Evolutionary conservation across 2,113 vertebrate genomes (phyloP), one percentile per base, ranked within the genome.

Genomic region (Chionodraco myersi): DNA sequence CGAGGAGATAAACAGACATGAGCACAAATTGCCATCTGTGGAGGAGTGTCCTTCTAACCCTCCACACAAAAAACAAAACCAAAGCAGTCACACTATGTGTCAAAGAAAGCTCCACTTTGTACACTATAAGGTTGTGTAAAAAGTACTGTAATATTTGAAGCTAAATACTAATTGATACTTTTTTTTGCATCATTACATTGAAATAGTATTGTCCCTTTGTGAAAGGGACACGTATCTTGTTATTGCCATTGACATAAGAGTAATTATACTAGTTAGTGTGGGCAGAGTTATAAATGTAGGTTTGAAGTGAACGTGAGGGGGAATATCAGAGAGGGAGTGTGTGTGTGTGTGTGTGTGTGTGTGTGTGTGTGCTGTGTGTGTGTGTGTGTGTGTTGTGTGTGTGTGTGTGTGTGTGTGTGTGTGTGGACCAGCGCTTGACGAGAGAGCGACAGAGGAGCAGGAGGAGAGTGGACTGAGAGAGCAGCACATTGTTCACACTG

Each of bases 401-500:
- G 44, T 69, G 49, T 14, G 49, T 54, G 4, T 5, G 36, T 21
- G 60, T 26, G 47, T 11, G 49, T 36, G 63, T 53, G 13, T 67
- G 59, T 61, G 4, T 49, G 15, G 18, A 86, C 83, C 57, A 63
- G 69, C 52, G 82, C 76, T 85, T 48, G 62, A 70, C 52, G 73
- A 70, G 76, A 78, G 68, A 66, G 72, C 72, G 36, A 68, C 87
- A 89, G 84, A 90, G 26, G 84, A 90, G 26, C 65, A 66, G 71
- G 26, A 69, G 71, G 49, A 85, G 75, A 83, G 75, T 76, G 61
- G 2, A 86, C 77, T 30, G 58, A 86, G 67, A 65, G 62, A 86
- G 73, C 73, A 67, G 63, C 82, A 75, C 26, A 76, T 62, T 80
- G 72, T 76, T 81, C 76, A 64, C 62, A 60, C 63, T 69, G 60